Base-by-base conservation (phyloP, 2,113 vertebrate species). In the Chloropsis cyanopogon region DNA sequence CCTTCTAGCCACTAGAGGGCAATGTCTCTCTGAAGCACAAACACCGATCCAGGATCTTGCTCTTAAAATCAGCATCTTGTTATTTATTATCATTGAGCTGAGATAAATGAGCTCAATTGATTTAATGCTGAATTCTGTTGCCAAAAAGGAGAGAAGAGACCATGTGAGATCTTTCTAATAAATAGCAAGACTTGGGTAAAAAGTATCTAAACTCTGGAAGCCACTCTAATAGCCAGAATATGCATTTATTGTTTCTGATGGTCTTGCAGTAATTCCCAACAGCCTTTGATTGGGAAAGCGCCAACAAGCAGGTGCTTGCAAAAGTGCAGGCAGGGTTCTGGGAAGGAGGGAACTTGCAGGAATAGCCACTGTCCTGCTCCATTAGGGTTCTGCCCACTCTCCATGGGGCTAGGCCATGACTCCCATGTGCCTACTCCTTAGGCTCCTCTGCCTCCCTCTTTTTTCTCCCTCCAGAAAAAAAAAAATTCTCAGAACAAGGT, bases 1-100 rank as follows among this genome's bases (percentile, higher is more conserved):
- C 64, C 10, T 71, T 84, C 41, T 12, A 15, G 77, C 60, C 94
- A 69, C 94, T 93, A 97, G 96, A 95, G 96, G 95, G 92, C 95
- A 92, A 61, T 64, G 41, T 78, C 39, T 82, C 47, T 35, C 75
- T 63, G 46, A 65, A 50, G n/a, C 28, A 50, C 1, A 3, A 12
- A 25, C 64, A 19, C 3, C 0, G 3, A 56, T 22, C 22, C 31
- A 52, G 61, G 12, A 19, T 53, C 50, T 68, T 12, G 24, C 26
- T 63, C 49, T 76, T 56, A 59, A 84, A 77, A 78, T 60, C 44
- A 37, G 49, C 18, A 10, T 84, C 33, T 66, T 52, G 9, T 41
- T 70, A n/a, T 63, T 73, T 70, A 37, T 63, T 73, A 26, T 41
- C 64, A 31, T 31, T 5, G 31, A 88, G 35, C 42, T 44, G 60